phyloP scores from a whole-genome alignment of 2,888 invertebrate species.

The Saturnia pavonia region DNA sequence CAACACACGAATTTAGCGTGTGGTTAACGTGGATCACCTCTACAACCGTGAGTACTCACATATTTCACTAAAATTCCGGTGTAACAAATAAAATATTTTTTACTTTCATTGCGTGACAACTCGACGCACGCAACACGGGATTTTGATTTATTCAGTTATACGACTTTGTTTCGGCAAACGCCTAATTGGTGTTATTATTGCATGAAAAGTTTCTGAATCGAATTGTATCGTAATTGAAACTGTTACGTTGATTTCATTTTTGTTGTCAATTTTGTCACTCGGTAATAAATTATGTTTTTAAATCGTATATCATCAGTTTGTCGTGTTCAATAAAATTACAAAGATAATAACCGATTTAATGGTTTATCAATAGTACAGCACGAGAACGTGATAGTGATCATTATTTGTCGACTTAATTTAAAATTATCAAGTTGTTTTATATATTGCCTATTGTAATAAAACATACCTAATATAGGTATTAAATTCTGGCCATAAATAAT shows the following conservation, averaged over 20 bases:
- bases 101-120: constrained; percentile 65
- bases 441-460: too few relatives aligned
- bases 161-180: constrained; percentile 45
- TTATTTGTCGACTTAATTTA: too few relatives aligned
- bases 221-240: constrained; percentile 19
- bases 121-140: constrained; percentile 58
- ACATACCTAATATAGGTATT: too few relatives aligned
- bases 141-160: constrained; percentile 58
- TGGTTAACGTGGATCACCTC: constrained; percentile 25
- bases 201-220: constrained; percentile 29
- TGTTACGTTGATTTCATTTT: constrained; percentile 18
- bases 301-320: background rate
- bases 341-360: background rate
- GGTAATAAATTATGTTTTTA: background rate
- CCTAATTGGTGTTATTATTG: constrained; percentile 52
- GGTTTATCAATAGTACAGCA: too few relatives aligned
- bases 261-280: constrained; percentile 13
- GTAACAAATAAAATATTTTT: constrained; percentile 44
- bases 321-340: background rate
- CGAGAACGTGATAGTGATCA: too few relatives aligned
- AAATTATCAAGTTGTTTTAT: too few relatives aligned
- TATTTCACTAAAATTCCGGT: constrained; percentile 52
- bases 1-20: constrained; percentile 4
- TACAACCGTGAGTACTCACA: constrained; percentile 43
- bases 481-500: too few relatives aligned